Percentiles rank a stretch among this genome's conserved stretches.
These are phyloP conservation scores for Pharmacophagus antenor DNA, from an alignment of 2,888 invertebrate species.

Conservation along the genomic window DNA sequence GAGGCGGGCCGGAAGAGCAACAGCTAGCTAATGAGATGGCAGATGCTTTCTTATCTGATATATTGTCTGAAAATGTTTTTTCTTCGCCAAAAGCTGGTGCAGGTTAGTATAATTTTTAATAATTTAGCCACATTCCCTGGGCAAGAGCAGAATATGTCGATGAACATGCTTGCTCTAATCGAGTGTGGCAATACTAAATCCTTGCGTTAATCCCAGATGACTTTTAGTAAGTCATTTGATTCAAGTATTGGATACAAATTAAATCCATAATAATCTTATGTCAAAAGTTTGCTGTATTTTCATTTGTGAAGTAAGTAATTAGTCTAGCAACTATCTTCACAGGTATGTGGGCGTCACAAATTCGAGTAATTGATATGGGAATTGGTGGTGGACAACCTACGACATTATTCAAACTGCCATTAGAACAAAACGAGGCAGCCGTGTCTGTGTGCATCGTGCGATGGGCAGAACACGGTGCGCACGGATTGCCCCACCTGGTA, in stretches of 20 bases:
- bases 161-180: conserved; percentile 73
- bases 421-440: conserved; percentile 98
- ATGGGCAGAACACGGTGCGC: conserved; percentile 83
- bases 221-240: conserved; percentile 71
- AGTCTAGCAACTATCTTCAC: no score
- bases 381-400: conserved; percentile 80
- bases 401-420: conserved; percentile 87
- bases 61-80: conserved; percentile 95
- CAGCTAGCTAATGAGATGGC: conserved; percentile 98
- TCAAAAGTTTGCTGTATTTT: neutral
- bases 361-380: conserved; percentile 93
- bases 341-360: conserved; percentile 97
- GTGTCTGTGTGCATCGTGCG: conserved; percentile 92
- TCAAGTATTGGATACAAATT: conserved; percentile 69
- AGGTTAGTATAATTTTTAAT: conserved; percentile 48
- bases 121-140: conserved; percentile 72
- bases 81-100: conserved; percentile 97
- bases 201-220: conserved; percentile 77
- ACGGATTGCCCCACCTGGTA: conserved; percentile 80
- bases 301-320: no score
- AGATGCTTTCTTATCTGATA: conserved; percentile 96
- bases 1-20: conserved; percentile 93
- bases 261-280: neutral
- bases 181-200: conserved; percentile 72
- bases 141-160: conserved; percentile 68